phyloP scores from a whole-genome alignment of 2,113 vertebrate species.

The Psilopogon haemacephalus region DNA sequence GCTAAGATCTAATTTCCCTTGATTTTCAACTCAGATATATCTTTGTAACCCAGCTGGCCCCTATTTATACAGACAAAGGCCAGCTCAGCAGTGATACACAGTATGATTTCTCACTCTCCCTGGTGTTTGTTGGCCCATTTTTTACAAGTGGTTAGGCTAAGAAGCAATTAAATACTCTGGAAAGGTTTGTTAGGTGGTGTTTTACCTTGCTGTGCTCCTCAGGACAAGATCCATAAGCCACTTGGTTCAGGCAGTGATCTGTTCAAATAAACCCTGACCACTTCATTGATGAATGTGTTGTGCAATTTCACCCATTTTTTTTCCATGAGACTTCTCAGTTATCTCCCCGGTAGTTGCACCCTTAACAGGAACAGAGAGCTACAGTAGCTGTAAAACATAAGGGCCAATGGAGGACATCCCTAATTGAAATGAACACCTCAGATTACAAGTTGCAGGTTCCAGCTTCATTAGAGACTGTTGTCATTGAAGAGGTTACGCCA shows the following conservation, averaged over 20 bases:
- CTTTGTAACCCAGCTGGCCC: neutral
- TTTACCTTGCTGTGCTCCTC: neutral
- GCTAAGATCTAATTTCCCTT: neutral
- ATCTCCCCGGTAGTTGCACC: neutral
- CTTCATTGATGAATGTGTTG: neutral
- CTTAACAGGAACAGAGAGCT: neutral
- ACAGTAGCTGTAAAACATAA: neutral
- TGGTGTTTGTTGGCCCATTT: slow-evolving; percentile 3
- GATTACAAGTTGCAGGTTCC: neutral
- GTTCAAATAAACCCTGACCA: neutral
- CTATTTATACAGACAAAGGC: slow-evolving; percentile 6
- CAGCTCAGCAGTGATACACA: slow-evolving; percentile 23
- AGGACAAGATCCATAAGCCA: neutral
- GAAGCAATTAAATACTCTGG: slow-evolving; percentile 1
- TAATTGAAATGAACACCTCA: slow-evolving; percentile 2
- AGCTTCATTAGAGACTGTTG: neutral
- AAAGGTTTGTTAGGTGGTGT: neutral
- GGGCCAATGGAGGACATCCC: neutral
- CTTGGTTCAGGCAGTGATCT: neutral
- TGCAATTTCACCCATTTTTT: neutral
- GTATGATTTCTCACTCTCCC: neutral
- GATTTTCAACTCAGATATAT: neutral
- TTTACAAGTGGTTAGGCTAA: neutral
- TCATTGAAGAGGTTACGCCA: neutral
- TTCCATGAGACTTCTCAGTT: neutral